Conservation (phyloP, 2,113 vertebrate genomes). For the Glaucomys volans region DNA sequence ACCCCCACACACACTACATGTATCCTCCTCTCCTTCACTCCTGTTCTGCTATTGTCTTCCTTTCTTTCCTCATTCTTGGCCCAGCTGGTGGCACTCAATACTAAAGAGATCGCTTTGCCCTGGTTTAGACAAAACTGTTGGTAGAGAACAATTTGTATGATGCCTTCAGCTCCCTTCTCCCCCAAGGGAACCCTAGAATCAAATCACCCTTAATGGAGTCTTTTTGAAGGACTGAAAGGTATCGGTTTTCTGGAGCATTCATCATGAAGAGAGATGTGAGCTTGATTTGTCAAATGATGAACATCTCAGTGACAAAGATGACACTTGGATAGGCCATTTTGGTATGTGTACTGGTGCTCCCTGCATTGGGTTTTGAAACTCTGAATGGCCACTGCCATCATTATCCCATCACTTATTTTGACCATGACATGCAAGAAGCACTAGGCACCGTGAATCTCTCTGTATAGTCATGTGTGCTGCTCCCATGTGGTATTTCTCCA, state of each 20-base stretch:
- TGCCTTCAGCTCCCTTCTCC: conserved; percentile 60
- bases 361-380: conserved; percentile 68
- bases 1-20: background rate
- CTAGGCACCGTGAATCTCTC: conserved; percentile 61
- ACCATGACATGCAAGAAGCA: conserved; percentile 60
- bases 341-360: conserved; percentile 69
- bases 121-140: conserved; percentile 63
- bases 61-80: conserved; percentile 53
- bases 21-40: background rate
- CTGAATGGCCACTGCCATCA: conserved; percentile 72
- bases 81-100: conserved; percentile 68
- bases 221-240: conserved; percentile 68
- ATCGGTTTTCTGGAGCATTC: conserved; percentile 77
- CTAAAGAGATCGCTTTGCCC: conserved; percentile 64
- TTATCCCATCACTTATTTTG: conserved; percentile 63
- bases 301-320: conserved; percentile 59
- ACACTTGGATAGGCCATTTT: conserved; percentile 66
- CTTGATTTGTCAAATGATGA: conserved; percentile 69
- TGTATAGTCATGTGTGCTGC: conserved; percentile 75
- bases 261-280: conserved; percentile 72
- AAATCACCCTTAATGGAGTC: conserved; percentile 58
- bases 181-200: conserved; percentile 62
- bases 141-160: conserved; percentile 63
- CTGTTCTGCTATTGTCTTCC: conserved; percentile 44
- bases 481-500: conserved; percentile 85